These are phyloP conservation scores for Hemicrepidius hirtus DNA, from an alignment of 2,888 invertebrate species.

Conservation along the genomic window DNA sequence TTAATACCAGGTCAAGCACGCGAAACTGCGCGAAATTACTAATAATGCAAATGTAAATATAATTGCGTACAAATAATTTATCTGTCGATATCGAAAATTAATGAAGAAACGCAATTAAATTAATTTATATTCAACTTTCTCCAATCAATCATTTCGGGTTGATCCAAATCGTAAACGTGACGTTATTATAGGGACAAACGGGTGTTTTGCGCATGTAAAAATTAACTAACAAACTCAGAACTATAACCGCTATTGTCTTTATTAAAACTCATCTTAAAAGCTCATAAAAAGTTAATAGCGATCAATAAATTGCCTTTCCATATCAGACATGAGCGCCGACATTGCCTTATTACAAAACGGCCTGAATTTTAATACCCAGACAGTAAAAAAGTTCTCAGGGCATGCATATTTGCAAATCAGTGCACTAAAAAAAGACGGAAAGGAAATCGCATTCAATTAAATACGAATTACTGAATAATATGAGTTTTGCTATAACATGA, in stretches of 20 bases:
- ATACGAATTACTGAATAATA: slow-evolving; percentile 7
- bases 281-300: slow-evolving; percentile 53
- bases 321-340: slow-evolving; percentile 52
- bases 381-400: slow-evolving; percentile 33
- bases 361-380: slow-evolving; percentile 27
- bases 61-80: slow-evolving; percentile 18
- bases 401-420: slow-evolving; percentile 23
- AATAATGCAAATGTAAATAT: slow-evolving; percentile 1
- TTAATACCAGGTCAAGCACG: slow-evolving; percentile 28
- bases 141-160: slow-evolving; percentile 6
- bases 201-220: slow-evolving; percentile 13
- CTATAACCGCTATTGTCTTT: slow-evolving; percentile 33
- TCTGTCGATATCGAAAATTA: slow-evolving; percentile 10
- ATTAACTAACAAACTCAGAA: slow-evolving; percentile 17
- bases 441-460: slow-evolving; percentile 18
- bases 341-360: slow-evolving; percentile 41
- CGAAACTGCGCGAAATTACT: slow-evolving; percentile 23
- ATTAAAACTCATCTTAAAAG: slow-evolving; percentile 44
- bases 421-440: slow-evolving; percentile 10
- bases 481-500: slow-evolving; percentile 6
- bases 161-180: not conserved
- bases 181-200: not conserved
- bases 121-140: slow-evolving; percentile 19
- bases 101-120: slow-evolving; percentile 26
- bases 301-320: slow-evolving; percentile 53